These are phyloP conservation scores for Alosa sapidissima DNA, from an alignment of 2,797 vertebrate species.

Conservation along the genomic window DNA sequence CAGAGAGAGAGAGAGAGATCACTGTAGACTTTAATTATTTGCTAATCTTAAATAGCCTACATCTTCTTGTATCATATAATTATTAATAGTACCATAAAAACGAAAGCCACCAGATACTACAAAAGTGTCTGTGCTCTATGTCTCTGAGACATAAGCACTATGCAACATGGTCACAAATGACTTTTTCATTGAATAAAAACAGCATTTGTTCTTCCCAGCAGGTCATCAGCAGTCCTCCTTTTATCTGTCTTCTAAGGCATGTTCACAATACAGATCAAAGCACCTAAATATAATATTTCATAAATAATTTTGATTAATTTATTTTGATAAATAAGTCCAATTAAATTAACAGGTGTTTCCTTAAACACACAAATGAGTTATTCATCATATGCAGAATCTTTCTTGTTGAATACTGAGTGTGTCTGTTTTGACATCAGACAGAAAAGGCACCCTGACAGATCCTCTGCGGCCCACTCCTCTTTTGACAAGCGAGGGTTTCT, in stretches of 20 bases:
- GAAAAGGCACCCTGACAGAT: conserved; percentile 75
- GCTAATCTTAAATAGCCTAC: background rate
- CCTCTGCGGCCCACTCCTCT: conserved; percentile 74
- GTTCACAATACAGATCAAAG: background rate
- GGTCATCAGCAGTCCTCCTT: background rate
- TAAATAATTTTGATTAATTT: background rate
- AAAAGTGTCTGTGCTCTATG: background rate
- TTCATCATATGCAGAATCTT: conserved; percentile 50
- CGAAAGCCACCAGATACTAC: background rate
- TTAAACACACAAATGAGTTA: background rate
- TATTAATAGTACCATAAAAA: background rate
- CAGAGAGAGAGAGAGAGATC: background rate
- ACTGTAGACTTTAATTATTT: no score
- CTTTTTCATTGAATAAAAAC: background rate
- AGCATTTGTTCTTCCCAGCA: background rate
- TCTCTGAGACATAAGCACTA: background rate
- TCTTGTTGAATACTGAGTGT: conserved; percentile 73
- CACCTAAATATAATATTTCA: background rate
- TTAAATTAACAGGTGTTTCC: background rate
- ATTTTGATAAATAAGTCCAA: background rate
- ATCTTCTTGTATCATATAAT: background rate
- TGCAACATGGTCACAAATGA: background rate
- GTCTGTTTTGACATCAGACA: conserved; percentile 72
- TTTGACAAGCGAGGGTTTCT: conserved; percentile 71
- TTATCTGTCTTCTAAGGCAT: background rate